Percentiles rank a stretch among this genome's conserved stretches.
Conservation (phyloP, 2,113 vertebrate genomes). For the Myodes glareolus region DNA sequence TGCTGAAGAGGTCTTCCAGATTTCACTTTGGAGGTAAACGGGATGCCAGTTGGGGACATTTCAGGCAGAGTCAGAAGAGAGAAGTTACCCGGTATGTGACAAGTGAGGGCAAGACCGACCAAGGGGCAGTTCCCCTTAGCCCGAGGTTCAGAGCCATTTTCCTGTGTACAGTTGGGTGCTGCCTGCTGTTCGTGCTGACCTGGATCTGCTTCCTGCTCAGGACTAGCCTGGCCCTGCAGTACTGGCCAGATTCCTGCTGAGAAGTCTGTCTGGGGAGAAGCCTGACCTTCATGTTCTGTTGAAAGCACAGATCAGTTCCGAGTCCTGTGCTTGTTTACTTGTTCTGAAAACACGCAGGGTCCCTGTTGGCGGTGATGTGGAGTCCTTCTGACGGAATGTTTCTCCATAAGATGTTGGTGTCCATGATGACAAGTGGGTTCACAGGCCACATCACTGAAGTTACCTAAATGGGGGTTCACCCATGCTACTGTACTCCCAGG, state of each 20-base stretch:
- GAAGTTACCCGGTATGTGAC: background rate
- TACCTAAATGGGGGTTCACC: background rate
- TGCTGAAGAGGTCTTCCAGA: background rate
- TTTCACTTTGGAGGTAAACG: background rate
- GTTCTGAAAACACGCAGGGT: background rate
- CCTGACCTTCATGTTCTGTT: background rate
- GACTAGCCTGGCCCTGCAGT: background rate
- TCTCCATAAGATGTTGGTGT: background rate
- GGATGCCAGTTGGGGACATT: background rate
- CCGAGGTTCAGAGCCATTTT: background rate
- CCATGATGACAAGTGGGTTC: background rate
- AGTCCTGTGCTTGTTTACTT: background rate
- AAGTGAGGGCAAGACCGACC: rapidly evolving
- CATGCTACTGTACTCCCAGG: background rate
- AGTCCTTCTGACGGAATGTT: background rate
- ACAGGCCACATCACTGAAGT: background rate
- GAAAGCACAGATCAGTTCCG: background rate
- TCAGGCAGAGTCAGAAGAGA: background rate
- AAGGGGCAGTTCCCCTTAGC: background rate
- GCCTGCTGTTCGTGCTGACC: background rate
- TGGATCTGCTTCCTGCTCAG: background rate
- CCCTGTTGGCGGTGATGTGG: background rate
- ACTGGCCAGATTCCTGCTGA: background rate
- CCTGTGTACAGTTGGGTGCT: background rate
- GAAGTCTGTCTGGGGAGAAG: background rate